Percentiles rank a stretch among this genome's conserved stretches.
phyloP scores from a whole-genome alignment of 2,113 vertebrate species.

The Phalacrocorax pelagicus region DNA sequence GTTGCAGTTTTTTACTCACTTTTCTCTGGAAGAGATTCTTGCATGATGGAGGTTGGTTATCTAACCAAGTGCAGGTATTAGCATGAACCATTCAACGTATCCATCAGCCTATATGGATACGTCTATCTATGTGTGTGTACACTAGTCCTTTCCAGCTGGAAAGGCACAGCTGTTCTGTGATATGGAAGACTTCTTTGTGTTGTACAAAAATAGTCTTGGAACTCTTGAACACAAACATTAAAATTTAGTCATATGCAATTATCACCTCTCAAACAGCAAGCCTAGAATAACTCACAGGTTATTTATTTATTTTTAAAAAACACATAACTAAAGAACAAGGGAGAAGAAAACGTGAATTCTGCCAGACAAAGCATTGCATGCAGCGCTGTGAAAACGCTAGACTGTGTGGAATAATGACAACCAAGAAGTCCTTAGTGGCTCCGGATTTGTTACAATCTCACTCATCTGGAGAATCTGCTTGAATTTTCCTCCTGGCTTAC shows the following conservation, averaged over 20 bases:
- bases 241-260: not conserved
- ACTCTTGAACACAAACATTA: not conserved
- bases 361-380: not conserved
- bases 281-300: not conserved
- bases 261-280: not conserved
- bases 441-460: not conserved
- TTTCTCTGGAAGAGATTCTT: not conserved
- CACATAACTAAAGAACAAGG: not conserved
- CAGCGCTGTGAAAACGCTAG: not conserved
- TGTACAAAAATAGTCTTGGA: not conserved
- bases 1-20: not conserved
- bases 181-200: accelerated
- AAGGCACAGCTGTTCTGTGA: not conserved
- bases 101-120: accelerated
- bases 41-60: not conserved
- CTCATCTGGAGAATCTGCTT: not conserved
- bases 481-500: not conserved
- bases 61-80: not conserved
- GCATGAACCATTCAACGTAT: not conserved
- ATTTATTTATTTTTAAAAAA: not conserved
- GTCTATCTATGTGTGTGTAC: accelerated
- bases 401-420: not conserved
- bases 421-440: not conserved
- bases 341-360: not conserved
- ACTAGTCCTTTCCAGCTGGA: not conserved